Base-by-base conservation (phyloP, 1,140 invertebrate genomes). In the Scylla paramamosain region DNA sequence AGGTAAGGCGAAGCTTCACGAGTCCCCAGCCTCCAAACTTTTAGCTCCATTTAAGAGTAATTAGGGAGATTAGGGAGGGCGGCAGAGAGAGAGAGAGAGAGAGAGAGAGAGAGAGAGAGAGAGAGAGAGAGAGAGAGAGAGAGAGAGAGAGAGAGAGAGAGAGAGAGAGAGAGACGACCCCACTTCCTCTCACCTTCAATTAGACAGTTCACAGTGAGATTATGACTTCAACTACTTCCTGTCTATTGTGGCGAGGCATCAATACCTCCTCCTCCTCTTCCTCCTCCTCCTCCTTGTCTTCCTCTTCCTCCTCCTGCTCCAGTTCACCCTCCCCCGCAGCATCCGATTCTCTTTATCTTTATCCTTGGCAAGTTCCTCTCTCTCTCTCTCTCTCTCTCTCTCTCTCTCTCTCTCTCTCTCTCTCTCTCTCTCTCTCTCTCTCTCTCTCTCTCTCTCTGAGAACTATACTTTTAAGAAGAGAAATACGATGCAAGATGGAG, bases 121-220 rank as follows among this genome's bases (percentile, higher is more conserved):
- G 67, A 77, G 67, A 77, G 67, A 77, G 67, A 77, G 67, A 77
- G 67, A 77, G 67, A 77, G 67, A 77, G 67, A 77, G 67, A 77
- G 67, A 77, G 67, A 77, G 67, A 77, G 67, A 77, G 67, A 77
- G 25, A 77, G 67, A 77, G 52, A 59, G 52, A 59, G 52, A 77
- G 67, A 77, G 67, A 77, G 67, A 77, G 67, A 77, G 16, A n/a
- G 25, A n/a, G 67, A 25, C 0, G 16, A 77, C 67, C 67, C 25
- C 20, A 7, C 67, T n/a, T 77, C n/a, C 67, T 20, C 20, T n/a
- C 67, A 77, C n/a, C n/a, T 7, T n/a, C 20, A 77, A n/a, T 77
- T 77, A 77, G 67, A 77, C 20, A n/a, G 67, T 77, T 77, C 20
- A 77, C 20, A 77, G 67, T 20, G 20, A 77, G n/a, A 77, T 77